A percentile compares a stretch with the other conserved stretches of the same genome.
Conservation (phyloP, 2,888 invertebrate species). For the Plagodis dolabraria region DNA sequence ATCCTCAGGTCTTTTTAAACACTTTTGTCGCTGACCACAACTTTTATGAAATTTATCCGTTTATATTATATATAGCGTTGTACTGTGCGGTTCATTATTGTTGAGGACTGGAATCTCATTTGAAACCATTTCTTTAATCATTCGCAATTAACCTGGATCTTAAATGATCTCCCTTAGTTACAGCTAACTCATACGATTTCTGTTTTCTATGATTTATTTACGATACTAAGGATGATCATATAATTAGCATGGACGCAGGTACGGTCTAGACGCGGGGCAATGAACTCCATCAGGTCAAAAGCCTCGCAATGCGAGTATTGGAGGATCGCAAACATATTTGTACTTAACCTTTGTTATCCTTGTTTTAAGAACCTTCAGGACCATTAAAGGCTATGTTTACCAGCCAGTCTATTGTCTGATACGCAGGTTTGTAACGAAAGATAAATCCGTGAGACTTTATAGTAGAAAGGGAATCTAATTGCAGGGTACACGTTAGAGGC, state of each 20-base stretch:
- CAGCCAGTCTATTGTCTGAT: slow-evolving; percentile 11
- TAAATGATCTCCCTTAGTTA: slow-evolving; percentile 10
- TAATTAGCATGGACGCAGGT: slow-evolving; percentile 53
- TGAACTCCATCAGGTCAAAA: slow-evolving; percentile 71
- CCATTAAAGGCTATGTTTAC: slow-evolving; percentile 18
- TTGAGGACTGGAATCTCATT: slow-evolving; percentile 35
- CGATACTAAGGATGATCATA: slow-evolving; percentile 26
- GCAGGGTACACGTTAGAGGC: slow-evolving; percentile 10
- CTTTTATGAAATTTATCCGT: too few relatives aligned
- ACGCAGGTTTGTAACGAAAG: slow-evolving; percentile 9
- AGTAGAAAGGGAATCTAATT: slow-evolving; percentile 17
- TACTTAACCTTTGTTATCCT: slow-evolving; percentile 20
- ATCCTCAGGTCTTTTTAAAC: too few relatives aligned
- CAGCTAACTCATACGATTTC: slow-evolving; percentile 9
- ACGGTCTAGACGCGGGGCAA: slow-evolving; percentile 57
- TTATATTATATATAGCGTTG: too few relatives aligned
- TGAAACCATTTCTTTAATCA: slow-evolving; percentile 35
- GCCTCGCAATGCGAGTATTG: slow-evolving; percentile 57
- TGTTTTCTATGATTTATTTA: slow-evolving; percentile 21
- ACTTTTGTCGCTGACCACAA: too few relatives aligned
- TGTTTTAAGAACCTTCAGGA: slow-evolving; percentile 15
- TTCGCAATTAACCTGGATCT: slow-evolving; percentile 26
- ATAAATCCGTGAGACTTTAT: slow-evolving; percentile 22
- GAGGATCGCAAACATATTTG: slow-evolving; percentile 42
- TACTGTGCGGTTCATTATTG: neutral